Base-by-base conservation (phyloP, 2,888 invertebrate genomes). In the Adineta ricciae region DNA sequence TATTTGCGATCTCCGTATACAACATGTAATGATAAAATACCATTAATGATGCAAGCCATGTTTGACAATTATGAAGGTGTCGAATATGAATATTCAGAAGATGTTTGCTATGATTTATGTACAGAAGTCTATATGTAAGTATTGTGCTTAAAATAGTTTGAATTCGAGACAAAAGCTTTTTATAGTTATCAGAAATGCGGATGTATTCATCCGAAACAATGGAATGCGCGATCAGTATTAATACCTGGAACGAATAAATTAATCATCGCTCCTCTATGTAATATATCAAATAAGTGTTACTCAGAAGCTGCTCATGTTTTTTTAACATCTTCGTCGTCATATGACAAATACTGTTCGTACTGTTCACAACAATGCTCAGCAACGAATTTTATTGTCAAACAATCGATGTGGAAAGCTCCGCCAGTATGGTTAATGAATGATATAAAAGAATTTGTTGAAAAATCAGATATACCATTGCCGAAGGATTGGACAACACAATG, bases 1-100 rank as follows among this genome's bases (percentile, higher is more conserved):
- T 78, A n/a, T 78, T 41, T 78, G n/a, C 41, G 78, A 36, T 21
- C 78, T 8, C 78, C 78, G 21, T 78, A 78, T n/a, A n/a, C 78
- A 16, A 38, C n/a, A 41, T 78, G 78, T 41, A 14, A 24, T 38
- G 41, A 41, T 41, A 41, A 78, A 78, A 41, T 41, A 9, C 78
- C 41, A 36, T 21, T n/a, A 24, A 41, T 41, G 8, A 41, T 78
- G 41, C 24, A 24, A 78, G 78, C n/a, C 9, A 41, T 78, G 78
- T 78, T 78, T 78, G n/a, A 78, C 41, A 38, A 78, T 41, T 78
- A 78, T 41, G 32, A 64, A 64, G 41, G 14, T 41, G 41, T n/a
- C 3, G 78, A 78, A 78, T 78, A 78, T 41, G 78, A 2, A 78
- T 78, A 78, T 36, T n/a, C 24, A 21, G 41, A 78, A 78, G 78